Evolutionary conservation across 1,140 invertebrate species (phyloP).

Genomic region (Sipha flava): DNA sequence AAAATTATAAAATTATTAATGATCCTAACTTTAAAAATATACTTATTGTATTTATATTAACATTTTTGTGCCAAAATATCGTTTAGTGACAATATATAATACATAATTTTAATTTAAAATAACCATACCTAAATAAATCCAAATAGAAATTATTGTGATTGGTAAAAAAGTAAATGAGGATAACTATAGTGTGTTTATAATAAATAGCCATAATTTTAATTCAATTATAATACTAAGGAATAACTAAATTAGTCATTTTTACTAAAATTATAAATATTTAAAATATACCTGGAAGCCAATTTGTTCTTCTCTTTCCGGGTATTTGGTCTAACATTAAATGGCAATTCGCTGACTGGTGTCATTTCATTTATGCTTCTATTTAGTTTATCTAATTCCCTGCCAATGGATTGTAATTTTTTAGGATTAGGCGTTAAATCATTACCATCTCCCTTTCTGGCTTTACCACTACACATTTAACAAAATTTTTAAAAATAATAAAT

Average conservation of each 20-base stretch:
- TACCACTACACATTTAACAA: slow-evolving; percentile 73
- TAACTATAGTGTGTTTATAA: too few relatives aligned
- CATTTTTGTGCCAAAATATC: too few relatives aligned
- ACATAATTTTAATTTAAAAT: too few relatives aligned
- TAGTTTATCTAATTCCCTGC: slow-evolving; percentile 86
- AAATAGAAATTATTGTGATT: too few relatives aligned
- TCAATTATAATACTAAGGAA: neutral
- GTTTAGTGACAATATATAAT: too few relatives aligned
- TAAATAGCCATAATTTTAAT: too few relatives aligned
- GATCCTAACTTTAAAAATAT: too few relatives aligned
- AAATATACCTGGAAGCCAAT: slow-evolving; percentile 68
- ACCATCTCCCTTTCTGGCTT: slow-evolving; percentile 92
- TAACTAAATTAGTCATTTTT: neutral
- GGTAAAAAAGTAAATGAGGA: too few relatives aligned
- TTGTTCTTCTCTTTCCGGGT: slow-evolving; percentile 97
- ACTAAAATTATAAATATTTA: neutral
- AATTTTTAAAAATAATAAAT: slow-evolving; percentile 34
- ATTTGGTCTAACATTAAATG: slow-evolving; percentile 78
- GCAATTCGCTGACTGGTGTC: slow-evolving; percentile 87
- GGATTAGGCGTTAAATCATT: slow-evolving; percentile 95
- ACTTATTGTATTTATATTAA: too few relatives aligned
- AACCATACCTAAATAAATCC: too few relatives aligned
- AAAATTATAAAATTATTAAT: too few relatives aligned
- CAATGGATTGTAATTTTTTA: slow-evolving; percentile 79
- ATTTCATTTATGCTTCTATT: slow-evolving; percentile 78